These are phyloP conservation scores for Creontiades dilutus DNA, from an alignment of 2,888 invertebrate genomes.

Conservation along the genomic window DNA sequence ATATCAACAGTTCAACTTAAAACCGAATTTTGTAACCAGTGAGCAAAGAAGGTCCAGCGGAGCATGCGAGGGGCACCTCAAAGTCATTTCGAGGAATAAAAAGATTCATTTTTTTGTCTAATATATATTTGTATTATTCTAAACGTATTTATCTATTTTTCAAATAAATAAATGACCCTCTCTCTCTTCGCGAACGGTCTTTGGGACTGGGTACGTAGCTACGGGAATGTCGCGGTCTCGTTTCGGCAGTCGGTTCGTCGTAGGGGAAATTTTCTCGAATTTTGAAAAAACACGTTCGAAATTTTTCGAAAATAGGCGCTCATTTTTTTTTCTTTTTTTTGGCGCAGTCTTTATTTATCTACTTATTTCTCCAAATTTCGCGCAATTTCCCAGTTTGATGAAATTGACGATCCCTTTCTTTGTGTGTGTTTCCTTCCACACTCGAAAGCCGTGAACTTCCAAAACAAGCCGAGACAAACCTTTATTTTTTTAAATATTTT, in stretches of 20 bases:
- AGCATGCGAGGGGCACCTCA: slow-evolving; percentile 51
- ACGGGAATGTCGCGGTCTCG: background rate
- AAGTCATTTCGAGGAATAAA: slow-evolving; percentile 60
- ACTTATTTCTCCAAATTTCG: no score
- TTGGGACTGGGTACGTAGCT: slow-evolving; percentile 54
- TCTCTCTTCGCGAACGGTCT: slow-evolving; percentile 64
- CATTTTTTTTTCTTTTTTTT: background rate
- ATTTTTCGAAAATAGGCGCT: slow-evolving; percentile 64
- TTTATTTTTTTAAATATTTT: background rate
- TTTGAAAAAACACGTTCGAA: slow-evolving; percentile 72
- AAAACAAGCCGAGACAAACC: background rate
- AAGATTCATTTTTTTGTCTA: slow-evolving; percentile 65
- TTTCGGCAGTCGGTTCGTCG: slow-evolving; percentile 58
- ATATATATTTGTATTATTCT: slow-evolving; percentile 71
- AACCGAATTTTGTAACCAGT: slow-evolving; percentile 73
- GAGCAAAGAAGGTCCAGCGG: slow-evolving; percentile 66
- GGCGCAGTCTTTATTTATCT: no score
- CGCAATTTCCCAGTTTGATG: background rate
- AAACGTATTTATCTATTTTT: slow-evolving; percentile 68
- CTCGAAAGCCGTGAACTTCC: background rate
- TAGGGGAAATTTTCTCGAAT: background rate
- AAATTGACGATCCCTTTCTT: background rate
- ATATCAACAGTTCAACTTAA: slow-evolving; percentile 73
- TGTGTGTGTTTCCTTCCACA: background rate
- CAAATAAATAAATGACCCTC: slow-evolving; percentile 72